These are phyloP conservation scores for Leptinotarsa texana DNA, from an alignment of 1,140 invertebrate species.

Conservation along the genomic window DNA sequence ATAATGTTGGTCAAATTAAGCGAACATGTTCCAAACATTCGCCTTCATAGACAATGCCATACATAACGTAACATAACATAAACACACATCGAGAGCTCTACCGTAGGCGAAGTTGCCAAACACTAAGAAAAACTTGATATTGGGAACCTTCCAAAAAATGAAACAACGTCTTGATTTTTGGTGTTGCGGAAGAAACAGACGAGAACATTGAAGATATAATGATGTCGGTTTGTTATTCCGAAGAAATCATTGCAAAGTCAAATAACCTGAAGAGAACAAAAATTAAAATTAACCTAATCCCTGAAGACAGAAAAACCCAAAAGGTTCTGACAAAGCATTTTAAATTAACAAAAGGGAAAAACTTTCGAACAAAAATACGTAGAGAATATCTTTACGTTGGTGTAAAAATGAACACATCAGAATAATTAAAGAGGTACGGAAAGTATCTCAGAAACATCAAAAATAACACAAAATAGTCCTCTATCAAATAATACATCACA, in stretches of 20 bases:
- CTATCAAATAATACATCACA: not conserved
- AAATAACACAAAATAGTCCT: no score
- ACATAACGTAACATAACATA: no score
- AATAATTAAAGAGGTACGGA: not conserved
- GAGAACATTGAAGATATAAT: not conserved
- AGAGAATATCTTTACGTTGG: not conserved
- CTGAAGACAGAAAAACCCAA: no score
- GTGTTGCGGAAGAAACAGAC: not conserved
- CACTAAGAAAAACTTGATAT: not conserved
- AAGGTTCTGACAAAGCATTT: not conserved
- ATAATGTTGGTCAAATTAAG: no score
- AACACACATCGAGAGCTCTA: no score
- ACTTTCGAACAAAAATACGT: not conserved
- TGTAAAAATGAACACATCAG: not conserved
- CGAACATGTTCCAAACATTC: no score
- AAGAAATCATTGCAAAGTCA: not conserved
- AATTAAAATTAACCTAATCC: not conserved
- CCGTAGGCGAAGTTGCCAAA: no score
- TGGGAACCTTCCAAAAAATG: not conserved
- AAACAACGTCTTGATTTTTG: not conserved
- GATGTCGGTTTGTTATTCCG: not conserved
- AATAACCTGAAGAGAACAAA: not conserved
- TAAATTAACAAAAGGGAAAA: not conserved
- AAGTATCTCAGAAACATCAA: no score
- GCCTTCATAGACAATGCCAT: no score